Evolutionary conservation across 2,888 invertebrate species (phyloP), one percentile per base, ranked within the genome.

Genomic region (Epiblema foenella): DNA sequence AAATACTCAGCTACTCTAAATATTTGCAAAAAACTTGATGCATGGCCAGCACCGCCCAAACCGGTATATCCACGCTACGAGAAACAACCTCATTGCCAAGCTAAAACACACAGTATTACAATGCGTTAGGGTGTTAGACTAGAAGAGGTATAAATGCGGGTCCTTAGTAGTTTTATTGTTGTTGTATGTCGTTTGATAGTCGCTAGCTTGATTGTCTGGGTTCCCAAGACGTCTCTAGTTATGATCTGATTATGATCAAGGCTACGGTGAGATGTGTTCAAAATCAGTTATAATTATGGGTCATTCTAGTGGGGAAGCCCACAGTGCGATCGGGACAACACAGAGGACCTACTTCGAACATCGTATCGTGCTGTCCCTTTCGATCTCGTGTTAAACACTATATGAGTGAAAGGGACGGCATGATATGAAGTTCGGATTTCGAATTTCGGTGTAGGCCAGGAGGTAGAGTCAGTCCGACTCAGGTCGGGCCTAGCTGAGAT

Each of bases 11-110:
- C 59, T 56, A 54, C 54, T 66, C 70, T 70, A 70, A 70, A 70
- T 70, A 66, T 70, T 70, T 70, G 70, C 70, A 70, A 69, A 69
- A 69, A 66, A 70, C 65, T 70, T 66, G 59, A 70, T 60, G 59
- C 67, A 68, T 68, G 67, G 39, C 17, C 9, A 29, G 56, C 10
- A 37, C 63, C 39, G 46, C 39, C 59, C 20, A 33, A 65, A 70
- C 65, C 65, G 20, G 65, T 66, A 42, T 29, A 9, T 9, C 29
- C 20, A 29, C 58, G 15, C 29, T 33, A 20, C n/a, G 24, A 51
- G 52, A 29, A 56, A 42, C 39, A 24, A 15, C 8, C 3, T 11
- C 7, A 0, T 15, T 15, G 2, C 9, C 58, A 65, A 10, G 42
- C 59, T 0, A 60, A 42, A 59, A 12, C 2, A 37, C 7, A 60